Evolutionary conservation across 2,888 invertebrate species (phyloP), one percentile per base, ranked within the genome.

Genomic region (Aplocera efformata): DNA sequence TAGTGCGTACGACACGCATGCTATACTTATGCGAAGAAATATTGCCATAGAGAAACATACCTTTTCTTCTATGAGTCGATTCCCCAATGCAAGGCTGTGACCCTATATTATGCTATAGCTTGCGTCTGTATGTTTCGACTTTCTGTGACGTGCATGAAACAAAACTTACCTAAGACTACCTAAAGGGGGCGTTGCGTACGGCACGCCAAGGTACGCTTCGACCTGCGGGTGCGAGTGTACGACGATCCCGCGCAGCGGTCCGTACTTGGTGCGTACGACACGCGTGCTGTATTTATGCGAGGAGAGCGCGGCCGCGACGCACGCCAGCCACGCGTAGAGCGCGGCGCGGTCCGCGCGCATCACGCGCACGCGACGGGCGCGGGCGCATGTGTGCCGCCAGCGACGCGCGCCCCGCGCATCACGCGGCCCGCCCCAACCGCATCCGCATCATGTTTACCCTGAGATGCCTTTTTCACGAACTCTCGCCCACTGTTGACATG

Each of bases 171-270:
- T 94, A 65, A 98, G 91, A 70, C 95, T 94, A 59, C 96, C 96
- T 56, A 95, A 90, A 7, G 97, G 97, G 50, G 97, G 94, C 51
- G 97, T 96, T 24, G 97, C 98, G 88, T 97, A 98, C 26, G 97
- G 97, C 57, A 98, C 95, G 48, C 98, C 98, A 48, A 97, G 91
- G 78, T 96, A 98, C 9, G 96, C 96, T 83, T 98, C 97, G 58
- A 98, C 96, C 48, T 91, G 91, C 49, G 94, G 94, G 75, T 94
- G 92, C 55, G 93, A 92, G 68, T 94, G 93, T 34, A 96, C 92
- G 58, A 95, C 92, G 75, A 96, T 92, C 39, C 97, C 98, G 30
- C 96, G 91, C 65, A 98, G 84, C 46, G 94, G 92, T 22, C 97
- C 98, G 90, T 97, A 97, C 77, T 96, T 94, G 56, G 97, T 98